Evolutionary conservation across 1,140 invertebrate species (phyloP), one percentile per base, ranked within the genome.

Genomic region (Diabrotica undecimpunctata): DNA sequence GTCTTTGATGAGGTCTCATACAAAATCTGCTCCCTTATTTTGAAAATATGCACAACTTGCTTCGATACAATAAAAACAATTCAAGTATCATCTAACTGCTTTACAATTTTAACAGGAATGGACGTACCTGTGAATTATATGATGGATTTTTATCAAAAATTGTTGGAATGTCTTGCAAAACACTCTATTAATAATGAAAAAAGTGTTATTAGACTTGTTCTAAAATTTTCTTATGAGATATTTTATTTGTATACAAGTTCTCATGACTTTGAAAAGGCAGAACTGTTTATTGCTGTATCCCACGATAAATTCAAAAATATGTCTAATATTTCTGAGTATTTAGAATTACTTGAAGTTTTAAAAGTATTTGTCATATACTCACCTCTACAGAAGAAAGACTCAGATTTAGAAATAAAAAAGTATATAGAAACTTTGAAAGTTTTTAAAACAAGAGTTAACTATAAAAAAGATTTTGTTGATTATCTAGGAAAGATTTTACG

Each of bases 181-280:
- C 41, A 46, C n/a, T n/a, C 8, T 3, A 46, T 6, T 46, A 6
- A 46, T 10, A 46, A 46, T n/a, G 41, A 46, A 46, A 46, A 25
- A 4, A 6, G n/a, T n/a, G 36, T 39, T 62, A 25, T 36, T 54
- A 62, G 12, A 6, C 9, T 37, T 38, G 13, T 62, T 37, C 5
- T 62, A 11, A 13, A 12, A 54, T 54, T 37, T 38, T 13, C 53
- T 13, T 25, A 25, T 12, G 9, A 52, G 0, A 38, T 62, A 14
- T 54, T 54, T 6, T 6, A 62, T 12, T 39, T 39, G 36, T 54
- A 13, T 54, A 9, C 54, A 11, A 62, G 54, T 35, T 38, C 37
- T 12, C 54, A 52, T 54, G 61, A 62, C 54, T 62, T 62, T 13
- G 35, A 62, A 62, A 7, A 39, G 13, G 61, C 36, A 2, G 6